These are phyloP conservation scores for Adoxophyes honmai DNA, from an alignment of 1,140 invertebrate species.

Conservation along the genomic window DNA sequence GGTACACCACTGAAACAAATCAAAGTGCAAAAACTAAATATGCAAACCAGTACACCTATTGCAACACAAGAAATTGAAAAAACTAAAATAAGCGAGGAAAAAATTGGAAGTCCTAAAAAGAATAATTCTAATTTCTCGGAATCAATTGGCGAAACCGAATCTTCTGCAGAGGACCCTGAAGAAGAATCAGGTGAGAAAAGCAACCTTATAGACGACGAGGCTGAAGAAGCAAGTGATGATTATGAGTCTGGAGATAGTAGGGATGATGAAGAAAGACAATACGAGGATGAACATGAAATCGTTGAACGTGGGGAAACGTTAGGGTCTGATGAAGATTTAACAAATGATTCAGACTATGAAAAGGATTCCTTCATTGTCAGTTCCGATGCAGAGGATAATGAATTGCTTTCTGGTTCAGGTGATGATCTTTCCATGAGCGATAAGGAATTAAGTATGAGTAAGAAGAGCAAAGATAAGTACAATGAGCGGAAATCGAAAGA, in stretches of 20 bases:
- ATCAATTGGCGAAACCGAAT: slow-evolving; percentile 18
- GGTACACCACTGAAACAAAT: slow-evolving; percentile 65
- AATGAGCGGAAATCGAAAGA: slow-evolving; percentile 60
- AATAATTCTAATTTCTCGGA: slow-evolving; percentile 23
- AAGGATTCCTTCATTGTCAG: slow-evolving; percentile 68
- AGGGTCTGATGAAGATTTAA: slow-evolving; percentile 50
- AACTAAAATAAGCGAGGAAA: slow-evolving; percentile 24
- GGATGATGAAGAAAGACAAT: slow-evolving; percentile 53
- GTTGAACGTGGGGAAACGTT: slow-evolving; percentile 62
- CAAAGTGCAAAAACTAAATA: slow-evolving; percentile 33
- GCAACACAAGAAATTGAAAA: slow-evolving; percentile 30
- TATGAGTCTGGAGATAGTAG: slow-evolving; percentile 68
- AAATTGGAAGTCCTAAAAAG: slow-evolving; percentile 20
- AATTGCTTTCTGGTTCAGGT: slow-evolving; percentile 61
- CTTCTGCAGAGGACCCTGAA: slow-evolving; percentile 18
- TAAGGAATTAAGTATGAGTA: slow-evolving; percentile 61
- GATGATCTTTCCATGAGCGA: slow-evolving; percentile 66
- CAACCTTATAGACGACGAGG: slow-evolving; percentile 53
- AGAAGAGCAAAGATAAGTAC: slow-evolving; percentile 67
- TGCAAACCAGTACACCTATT: slow-evolving; percentile 49
- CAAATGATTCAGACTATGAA: slow-evolving; percentile 64
- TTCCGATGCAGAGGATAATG: slow-evolving; percentile 63
- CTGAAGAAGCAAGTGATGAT: slow-evolving; percentile 54
- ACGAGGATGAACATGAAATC: slow-evolving; percentile 57
- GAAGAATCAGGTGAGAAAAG: slow-evolving; percentile 27